Evolutionary conservation across 2,797 vertebrate species (phyloP), one percentile per base, ranked within the genome.

Genomic region (Austrolebias charrua): DNA sequence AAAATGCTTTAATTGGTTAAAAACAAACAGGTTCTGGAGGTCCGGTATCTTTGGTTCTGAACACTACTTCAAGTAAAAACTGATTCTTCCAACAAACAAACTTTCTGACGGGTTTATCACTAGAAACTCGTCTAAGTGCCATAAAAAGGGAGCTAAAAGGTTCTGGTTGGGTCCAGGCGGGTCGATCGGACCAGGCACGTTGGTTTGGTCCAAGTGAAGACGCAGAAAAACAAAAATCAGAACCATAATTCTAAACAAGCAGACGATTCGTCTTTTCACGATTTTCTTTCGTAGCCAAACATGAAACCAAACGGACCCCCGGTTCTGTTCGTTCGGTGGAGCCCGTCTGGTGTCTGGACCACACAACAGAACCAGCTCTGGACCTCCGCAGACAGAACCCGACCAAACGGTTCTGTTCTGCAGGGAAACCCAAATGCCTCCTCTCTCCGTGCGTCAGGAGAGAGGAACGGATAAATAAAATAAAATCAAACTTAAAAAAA

Each of bases 171-270:
- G 74, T 83, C 87, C 54, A 66, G 72, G 78, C 60, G 56, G 63
- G 58, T 71, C 57, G 52, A 54, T 66, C 59, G 65, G 72, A 55
- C 53, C 82, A 92, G 90, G 90, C 89, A 91, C 88, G 20, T 78
- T 63, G 86, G 87, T 89, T 90, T 85, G 88, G 89, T 91, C 87
- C 80, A 53, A 77, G 76, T 61, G 62, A 60, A 52, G 66, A 83
- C 71, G 72, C 76, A 18, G 4, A 20, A 48, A 20, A 47, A n/a
- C 19, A 20, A 24, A 47, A 19, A 31, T 11, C 11, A 16, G 15
- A 43, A 44, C 13, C 4, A 24, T 24, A 24, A 24, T 24, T 24
- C 24, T 24, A 24, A 24, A 24, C 2, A 24, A 24, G 3, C 24
- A 1, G 24, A 24, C 24, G 24, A 24, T 24, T 24, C 24, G 24